A percentile compares a stretch with the other conserved stretches of the same genome.
Conservation (phyloP, 2,113 vertebrate genomes). For the Varanus komodoensis region DNA sequence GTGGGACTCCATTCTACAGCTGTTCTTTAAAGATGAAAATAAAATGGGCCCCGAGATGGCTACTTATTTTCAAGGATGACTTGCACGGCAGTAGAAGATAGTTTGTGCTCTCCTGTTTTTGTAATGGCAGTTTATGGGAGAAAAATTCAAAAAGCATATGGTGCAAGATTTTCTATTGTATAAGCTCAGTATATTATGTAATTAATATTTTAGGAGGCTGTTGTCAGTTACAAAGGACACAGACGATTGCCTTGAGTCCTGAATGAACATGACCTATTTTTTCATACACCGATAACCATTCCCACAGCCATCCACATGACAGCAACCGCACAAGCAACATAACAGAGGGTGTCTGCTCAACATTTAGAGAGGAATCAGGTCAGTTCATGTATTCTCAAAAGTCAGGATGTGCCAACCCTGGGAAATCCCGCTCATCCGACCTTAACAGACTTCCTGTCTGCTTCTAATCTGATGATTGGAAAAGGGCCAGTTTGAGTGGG, state of each 20-base stretch:
- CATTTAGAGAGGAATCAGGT: too few species aligned
- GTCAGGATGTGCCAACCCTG: too few species aligned
- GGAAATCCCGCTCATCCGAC: too few species aligned
- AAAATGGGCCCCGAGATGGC: conserved; percentile 35
- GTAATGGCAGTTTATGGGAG: conserved; percentile 29
- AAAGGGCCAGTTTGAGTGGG: too few species aligned
- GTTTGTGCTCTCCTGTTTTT: conserved; percentile 28
- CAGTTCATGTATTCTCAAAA: too few species aligned
- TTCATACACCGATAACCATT: too few species aligned
- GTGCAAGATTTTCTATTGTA: neutral
- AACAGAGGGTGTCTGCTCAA: too few species aligned
- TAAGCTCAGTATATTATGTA: neutral
- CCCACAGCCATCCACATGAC: too few species aligned
- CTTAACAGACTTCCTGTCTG: too few species aligned
- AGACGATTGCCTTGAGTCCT: neutral
- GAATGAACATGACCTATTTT: neutral
- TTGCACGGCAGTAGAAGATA: neutral
- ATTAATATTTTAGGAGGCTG: neutral
- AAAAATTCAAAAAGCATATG: neutral
- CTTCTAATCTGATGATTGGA: too few species aligned
- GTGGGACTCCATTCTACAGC: conserved; percentile 41
- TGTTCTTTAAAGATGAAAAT: conserved; percentile 56
- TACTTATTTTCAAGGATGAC: conserved; percentile 43
- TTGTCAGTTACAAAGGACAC: neutral
- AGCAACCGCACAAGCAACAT: too few species aligned